Conservation (phyloP, 2,113 vertebrate genomes). For the Myxocyprinus asiaticus region DNA sequence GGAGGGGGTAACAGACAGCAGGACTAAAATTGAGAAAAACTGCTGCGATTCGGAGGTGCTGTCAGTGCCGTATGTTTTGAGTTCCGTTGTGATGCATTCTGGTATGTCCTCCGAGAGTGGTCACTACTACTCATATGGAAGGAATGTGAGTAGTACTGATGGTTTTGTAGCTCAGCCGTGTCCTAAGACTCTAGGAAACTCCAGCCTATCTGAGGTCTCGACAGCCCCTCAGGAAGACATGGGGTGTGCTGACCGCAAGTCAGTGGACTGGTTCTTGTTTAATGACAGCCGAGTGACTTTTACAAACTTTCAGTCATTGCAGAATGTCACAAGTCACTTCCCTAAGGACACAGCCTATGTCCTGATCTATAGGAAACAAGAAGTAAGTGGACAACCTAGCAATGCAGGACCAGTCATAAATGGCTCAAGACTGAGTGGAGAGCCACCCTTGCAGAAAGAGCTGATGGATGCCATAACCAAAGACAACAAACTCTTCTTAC, state of each 20-base stretch:
- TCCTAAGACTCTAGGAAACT: constrained; percentile 48
- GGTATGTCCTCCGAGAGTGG: constrained; percentile 97
- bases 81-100: constrained; percentile 97
- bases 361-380: constrained; percentile 93
- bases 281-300: constrained; percentile 98
- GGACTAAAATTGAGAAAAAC: constrained; percentile 57
- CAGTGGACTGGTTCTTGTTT: constrained; percentile 94
- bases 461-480: constrained; percentile 97
- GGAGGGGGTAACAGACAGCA: constrained; percentile 15
- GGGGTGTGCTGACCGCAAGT: constrained; percentile 65
- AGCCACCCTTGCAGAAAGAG: constrained; percentile 95
- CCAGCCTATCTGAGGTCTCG: constrained; percentile 55
- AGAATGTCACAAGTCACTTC: constrained; percentile 95
- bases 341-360: constrained; percentile 98
- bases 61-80: constrained; percentile 83
- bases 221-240: constrained; percentile 72
- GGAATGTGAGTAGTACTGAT: constrained; percentile 79
- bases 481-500: constrained; percentile 97
- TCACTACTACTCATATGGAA: constrained; percentile 96
- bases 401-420: constrained; percentile 61
- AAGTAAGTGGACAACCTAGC: constrained; percentile 63
- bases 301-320: constrained; percentile 94
- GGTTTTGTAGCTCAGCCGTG: constrained; percentile 60
- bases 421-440: constrained; percentile 81
- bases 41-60: background rate